Conservation (phyloP, 2,113 vertebrate genomes). For the Prinia subflava region DNA sequence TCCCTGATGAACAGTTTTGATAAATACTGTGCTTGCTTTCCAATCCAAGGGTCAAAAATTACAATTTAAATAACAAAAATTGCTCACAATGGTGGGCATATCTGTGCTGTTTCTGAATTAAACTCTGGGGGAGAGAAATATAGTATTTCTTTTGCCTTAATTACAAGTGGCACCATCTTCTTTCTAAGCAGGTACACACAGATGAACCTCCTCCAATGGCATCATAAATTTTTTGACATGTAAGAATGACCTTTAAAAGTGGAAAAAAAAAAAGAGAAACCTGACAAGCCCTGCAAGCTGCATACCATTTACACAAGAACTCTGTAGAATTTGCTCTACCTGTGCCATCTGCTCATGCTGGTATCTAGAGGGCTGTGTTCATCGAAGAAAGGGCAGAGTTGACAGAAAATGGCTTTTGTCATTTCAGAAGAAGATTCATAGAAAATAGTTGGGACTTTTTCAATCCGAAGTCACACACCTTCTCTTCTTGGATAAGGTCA, state of each 20-base stretch:
- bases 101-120: background rate
- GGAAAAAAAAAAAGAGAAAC: background rate
- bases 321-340: conserved; percentile 69
- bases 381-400: conserved; percentile 55
- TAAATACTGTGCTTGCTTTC: background rate
- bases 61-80: background rate
- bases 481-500: conserved; percentile 11
- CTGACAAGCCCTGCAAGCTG: conserved; percentile 64
- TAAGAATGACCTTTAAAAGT: conserved; percentile 70
- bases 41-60: background rate
- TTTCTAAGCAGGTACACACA: background rate
- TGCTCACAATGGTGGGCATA: background rate
- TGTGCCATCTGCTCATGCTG: conserved; percentile 52
- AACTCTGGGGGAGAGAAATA: background rate
- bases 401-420: conserved; percentile 28
- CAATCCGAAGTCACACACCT: background rate
- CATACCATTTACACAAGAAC: conserved; percentile 70
- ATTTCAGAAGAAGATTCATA: conserved; percentile 37
- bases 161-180: background rate
- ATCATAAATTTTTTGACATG: conserved; percentile 46
- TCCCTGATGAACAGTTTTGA: background rate
- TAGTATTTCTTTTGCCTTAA: background rate
- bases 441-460: background rate
- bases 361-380: conserved; percentile 56
- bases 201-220: background rate